phyloP scores from a whole-genome alignment of 2,888 invertebrate species.

The Iphiclides podalirius region DNA sequence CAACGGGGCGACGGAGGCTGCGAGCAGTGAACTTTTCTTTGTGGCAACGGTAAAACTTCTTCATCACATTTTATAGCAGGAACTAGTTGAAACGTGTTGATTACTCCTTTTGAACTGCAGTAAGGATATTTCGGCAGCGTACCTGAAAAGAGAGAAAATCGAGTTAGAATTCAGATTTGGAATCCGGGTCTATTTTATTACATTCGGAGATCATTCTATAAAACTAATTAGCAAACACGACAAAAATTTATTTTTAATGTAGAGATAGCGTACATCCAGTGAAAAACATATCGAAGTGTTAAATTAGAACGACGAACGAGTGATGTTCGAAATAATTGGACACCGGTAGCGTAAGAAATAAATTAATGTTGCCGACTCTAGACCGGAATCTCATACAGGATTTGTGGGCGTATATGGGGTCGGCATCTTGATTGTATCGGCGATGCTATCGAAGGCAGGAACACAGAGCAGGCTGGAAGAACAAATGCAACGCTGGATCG shows the following conservation, averaged over 20 bases:
- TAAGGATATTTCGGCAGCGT: constrained; percentile 24
- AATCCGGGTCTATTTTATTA: not conserved
- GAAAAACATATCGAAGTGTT: too few relatives aligned
- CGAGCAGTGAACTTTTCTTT: constrained; percentile 40
- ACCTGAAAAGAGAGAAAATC: constrained; percentile 42
- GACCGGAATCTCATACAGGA: constrained; percentile 8
- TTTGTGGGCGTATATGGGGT: constrained; percentile 16
- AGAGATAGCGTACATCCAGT: too few relatives aligned
- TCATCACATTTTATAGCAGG: constrained; percentile 31
- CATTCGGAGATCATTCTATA: too few relatives aligned
- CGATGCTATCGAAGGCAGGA: constrained; percentile 19
- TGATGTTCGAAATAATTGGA: constrained; percentile 9
- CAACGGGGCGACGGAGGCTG: constrained; percentile 32
- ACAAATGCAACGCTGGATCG: constrained; percentile 17
- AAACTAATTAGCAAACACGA: too few relatives aligned
- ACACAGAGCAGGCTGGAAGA: constrained; percentile 14
- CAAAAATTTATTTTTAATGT: too few relatives aligned
- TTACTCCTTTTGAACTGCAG: constrained; percentile 30
- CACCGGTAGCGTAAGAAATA: constrained; percentile 11
- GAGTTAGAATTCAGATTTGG: not conserved
- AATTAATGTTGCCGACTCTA: constrained; percentile 7
- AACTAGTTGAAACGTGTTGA: constrained; percentile 34
- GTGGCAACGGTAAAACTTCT: constrained; percentile 49
- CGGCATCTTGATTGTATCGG: constrained; percentile 13
- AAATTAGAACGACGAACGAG: too few relatives aligned